Conservation (phyloP, 2,797 vertebrate species). For the Chromis chromis region DNA sequence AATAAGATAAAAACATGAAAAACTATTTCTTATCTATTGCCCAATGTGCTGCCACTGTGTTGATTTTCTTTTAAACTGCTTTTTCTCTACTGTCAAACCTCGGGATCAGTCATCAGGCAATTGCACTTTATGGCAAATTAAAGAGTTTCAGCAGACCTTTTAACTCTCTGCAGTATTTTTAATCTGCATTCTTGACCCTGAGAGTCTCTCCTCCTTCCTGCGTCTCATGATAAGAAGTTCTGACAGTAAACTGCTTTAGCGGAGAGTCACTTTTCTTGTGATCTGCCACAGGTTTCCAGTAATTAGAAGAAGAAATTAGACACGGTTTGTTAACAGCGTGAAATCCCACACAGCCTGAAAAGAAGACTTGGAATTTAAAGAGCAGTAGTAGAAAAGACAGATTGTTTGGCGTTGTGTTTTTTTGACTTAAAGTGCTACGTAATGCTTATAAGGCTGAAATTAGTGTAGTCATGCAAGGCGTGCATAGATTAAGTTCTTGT, state of each 20-base stretch:
- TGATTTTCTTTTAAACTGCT: too few relatives aligned
- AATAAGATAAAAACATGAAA: too few relatives aligned
- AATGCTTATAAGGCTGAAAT: too few relatives aligned
- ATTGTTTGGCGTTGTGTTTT: too few relatives aligned
- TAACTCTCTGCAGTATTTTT: neutral
- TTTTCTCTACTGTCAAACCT: neutral
- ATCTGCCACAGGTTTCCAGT: constrained; percentile 11
- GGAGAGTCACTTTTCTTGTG: neutral
- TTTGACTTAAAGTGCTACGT: too few relatives aligned
- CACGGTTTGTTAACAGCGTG: neutral
- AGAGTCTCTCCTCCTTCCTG: neutral
- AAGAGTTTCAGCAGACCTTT: neutral
- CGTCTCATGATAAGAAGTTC: neutral
- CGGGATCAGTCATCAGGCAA: neutral
- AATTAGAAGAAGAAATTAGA: neutral
- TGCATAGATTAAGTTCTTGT: too few relatives aligned
- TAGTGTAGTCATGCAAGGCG: too few relatives aligned
- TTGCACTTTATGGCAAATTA: neutral
- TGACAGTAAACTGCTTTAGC: constrained; percentile 12
- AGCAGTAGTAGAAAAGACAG: too few relatives aligned
- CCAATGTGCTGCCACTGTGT: too few relatives aligned
- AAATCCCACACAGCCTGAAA: neutral
- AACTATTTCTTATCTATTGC: too few relatives aligned
- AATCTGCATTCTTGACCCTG: neutral
- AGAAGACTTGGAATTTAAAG: too few relatives aligned